Evolutionary conservation across 2,113 vertebrate genomes (phyloP).

Genomic region (Tachysurus vachellii): DNA sequence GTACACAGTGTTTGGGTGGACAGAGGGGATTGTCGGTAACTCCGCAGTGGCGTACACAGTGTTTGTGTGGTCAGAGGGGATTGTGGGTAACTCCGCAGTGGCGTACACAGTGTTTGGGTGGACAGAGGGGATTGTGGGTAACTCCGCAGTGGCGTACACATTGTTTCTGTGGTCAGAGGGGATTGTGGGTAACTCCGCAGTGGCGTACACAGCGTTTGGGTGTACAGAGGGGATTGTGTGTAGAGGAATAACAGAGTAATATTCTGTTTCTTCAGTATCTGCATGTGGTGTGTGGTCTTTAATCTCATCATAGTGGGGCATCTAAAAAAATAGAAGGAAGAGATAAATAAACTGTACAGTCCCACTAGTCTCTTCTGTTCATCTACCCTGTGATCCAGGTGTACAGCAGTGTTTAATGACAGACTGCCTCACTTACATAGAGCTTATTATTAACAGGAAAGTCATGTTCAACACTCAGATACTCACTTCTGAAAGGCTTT

Average conservation of each 20-base stretch:
- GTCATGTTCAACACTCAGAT: neutral
- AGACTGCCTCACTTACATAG: neutral
- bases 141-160: neutral
- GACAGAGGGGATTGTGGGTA: neutral
- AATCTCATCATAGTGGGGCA: neutral
- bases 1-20: neutral
- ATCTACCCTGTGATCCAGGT: neutral
- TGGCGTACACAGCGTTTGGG: neutral
- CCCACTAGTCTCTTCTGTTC: neutral
- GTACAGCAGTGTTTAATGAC: neutral
- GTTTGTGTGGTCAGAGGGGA: neutral
- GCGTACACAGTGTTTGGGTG: neutral
- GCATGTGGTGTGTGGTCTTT: neutral
- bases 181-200: neutral
- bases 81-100: constrained; percentile 9
- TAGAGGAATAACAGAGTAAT: neutral
- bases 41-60: neutral
- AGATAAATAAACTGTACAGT: neutral
- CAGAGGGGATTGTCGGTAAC: constrained; percentile 9
- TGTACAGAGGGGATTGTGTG: neutral
- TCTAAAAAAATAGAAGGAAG: neutral
- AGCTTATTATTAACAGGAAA: neutral
- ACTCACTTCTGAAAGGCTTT: neutral
- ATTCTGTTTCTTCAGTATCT: neutral
- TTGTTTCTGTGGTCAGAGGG: neutral